A percentile compares a stretch with the other conserved stretches of the same genome.
Conservation (phyloP, 2,113 vertebrate genomes). For the Pelusios castaneus region DNA sequence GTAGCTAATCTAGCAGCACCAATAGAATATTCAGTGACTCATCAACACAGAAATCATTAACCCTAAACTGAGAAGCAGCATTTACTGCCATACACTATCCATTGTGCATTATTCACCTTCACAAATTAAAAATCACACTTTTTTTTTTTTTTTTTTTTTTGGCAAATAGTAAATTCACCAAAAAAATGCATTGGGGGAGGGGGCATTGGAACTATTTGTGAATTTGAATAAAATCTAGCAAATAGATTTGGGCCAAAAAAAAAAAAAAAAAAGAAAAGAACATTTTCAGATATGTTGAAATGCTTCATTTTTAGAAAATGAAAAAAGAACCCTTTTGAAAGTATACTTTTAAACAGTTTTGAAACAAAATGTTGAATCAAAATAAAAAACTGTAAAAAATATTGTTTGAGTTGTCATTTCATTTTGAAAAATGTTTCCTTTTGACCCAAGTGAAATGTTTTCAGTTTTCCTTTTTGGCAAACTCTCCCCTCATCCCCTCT, state of each 20-base stretch:
- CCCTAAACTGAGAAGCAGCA: not conserved
- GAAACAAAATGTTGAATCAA: not conserved
- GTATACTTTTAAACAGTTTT: not conserved
- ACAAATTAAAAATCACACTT: not conserved
- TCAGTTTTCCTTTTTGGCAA: not conserved
- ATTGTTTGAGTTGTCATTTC: not conserved
- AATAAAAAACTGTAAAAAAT: not conserved
- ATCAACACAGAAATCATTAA: not conserved
- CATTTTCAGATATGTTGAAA: not conserved
- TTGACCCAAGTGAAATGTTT: not conserved
- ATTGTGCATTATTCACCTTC: not conserved
- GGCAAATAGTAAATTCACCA: not conserved
- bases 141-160: no score
- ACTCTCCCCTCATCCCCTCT: no score
- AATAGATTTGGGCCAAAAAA: not conserved
- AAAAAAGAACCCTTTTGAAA: not conserved
- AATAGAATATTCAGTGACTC: not conserved
- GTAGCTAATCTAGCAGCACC: not conserved
- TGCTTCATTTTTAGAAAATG: not conserved
- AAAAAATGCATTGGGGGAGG: not conserved
- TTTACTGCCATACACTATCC: not conserved
- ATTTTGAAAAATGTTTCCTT: not conserved
- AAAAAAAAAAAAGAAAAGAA: not conserved
- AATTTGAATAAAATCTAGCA: not conserved
- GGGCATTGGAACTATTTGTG: not conserved